Evolutionary conservation across 1,140 invertebrate genomes (phyloP), one percentile per base, ranked within the genome.

Genomic region (Orussus abietinus): DNA sequence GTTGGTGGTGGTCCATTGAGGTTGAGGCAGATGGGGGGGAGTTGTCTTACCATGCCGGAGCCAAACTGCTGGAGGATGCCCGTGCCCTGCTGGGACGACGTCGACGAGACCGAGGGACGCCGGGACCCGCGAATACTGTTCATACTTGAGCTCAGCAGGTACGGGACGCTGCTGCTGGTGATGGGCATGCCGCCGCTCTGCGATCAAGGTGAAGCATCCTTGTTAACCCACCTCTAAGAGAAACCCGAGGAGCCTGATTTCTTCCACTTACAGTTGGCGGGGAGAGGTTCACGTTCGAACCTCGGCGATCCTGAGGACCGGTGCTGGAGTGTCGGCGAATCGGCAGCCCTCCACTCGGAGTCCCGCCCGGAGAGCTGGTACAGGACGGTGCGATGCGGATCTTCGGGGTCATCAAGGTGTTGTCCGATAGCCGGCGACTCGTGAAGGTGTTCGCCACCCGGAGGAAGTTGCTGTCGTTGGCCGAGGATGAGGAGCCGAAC

Each of bases 391-490:
- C 86, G 22, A 91, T 82, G 9, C 84, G 78, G 49, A 90, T 92
- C 74, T 88, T 92, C 7, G 90, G 88, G 15, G 90, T 88, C 81
- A 91, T 91, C 52, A 94, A 73, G 14, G 89, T 91, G 69, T 93
- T 94, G 70, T 95, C 91, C 3, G 90, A 93, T 14, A 93, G 78
- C 21, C 91, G 83, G 32, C 90, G 82, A 61, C 83, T 90, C 12
- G 88, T 83, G 61, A 89, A 88, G 3, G 82, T 80, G 57, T 83
- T 89, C 25, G 81, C 80, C 2, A 94, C 90, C 28, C 87, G 80
- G 57, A 94, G 74, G 72, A 91, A 89, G 70, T 92, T 92, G 59
- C 83, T 86, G 60, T 92, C 90, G 13, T 86, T 85, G 18, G 85
- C 84, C 13, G 85, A 85, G 0, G 85, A 81, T 1, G 84, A 81